A percentile compares a stretch with the other conserved stretches of the same genome.
Conservation (phyloP, 2,113 vertebrate genomes). For the Actinemys pallida region DNA sequence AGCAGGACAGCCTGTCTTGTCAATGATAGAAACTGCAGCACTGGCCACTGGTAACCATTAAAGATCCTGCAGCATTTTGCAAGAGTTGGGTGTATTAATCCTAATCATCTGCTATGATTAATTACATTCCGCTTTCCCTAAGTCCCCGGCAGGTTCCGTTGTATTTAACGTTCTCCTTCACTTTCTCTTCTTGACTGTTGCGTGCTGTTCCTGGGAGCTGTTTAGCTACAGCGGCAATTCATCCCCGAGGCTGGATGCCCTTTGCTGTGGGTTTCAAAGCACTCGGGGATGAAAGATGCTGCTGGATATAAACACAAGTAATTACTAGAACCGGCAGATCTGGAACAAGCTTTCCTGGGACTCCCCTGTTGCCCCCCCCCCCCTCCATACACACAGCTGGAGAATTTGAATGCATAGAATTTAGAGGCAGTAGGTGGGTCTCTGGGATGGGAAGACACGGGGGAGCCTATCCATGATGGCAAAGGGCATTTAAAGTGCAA, state of each 20-base stretch:
- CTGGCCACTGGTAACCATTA: not conserved
- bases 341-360: not conserved
- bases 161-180: not conserved
- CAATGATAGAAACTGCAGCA: not conserved
- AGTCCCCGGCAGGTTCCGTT: not conserved
- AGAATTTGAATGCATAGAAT: not conserved
- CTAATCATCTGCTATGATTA: not conserved
- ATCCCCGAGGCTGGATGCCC: rapidly evolving
- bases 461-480: not conserved
- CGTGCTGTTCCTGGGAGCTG: not conserved
- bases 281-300: not conserved
- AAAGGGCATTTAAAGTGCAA: not conserved
- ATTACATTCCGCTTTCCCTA: not conserved
- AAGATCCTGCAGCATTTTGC: not conserved
- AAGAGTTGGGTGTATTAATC: not conserved
- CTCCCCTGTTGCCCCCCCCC: not conserved
- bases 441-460: not conserved
- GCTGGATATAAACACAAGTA: not conserved
- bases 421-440: not conserved
- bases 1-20: not conserved
- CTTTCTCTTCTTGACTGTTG: not conserved
- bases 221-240: rapidly evolving
- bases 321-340: not conserved
- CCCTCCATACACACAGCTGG: no score
- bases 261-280: not conserved